Conservation (phyloP, 2,113 vertebrate genomes). For the Ptyas mucosa region DNA sequence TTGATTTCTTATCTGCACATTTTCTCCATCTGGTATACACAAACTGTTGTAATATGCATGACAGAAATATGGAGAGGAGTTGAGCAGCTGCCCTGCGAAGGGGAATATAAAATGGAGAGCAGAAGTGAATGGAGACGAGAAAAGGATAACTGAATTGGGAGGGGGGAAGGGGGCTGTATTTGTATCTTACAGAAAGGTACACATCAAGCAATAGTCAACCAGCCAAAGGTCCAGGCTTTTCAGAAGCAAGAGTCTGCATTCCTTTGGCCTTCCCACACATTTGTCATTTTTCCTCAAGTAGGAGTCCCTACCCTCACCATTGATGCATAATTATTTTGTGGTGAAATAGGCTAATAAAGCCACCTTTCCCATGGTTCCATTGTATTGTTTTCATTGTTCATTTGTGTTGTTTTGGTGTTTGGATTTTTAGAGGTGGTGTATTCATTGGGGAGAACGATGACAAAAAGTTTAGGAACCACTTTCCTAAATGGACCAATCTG, state of each 20-base stretch:
- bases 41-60: background rate
- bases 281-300: background rate
- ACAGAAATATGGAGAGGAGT: background rate
- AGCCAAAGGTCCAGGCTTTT: background rate
- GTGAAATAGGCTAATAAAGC: background rate
- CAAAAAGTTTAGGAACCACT: background rate
- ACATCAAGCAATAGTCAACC: background rate
- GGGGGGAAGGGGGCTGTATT: background rate
- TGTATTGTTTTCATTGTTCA: background rate
- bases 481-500: background rate
- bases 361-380: background rate
- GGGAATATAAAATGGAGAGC: background rate
- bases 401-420: background rate
- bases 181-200: background rate
- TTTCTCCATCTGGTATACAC: background rate
- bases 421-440: background rate
- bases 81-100: background rate
- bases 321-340: background rate
- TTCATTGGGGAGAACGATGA: background rate
- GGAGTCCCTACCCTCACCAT: background rate
- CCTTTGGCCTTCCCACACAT: background rate
- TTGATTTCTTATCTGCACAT: background rate
- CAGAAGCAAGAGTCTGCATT: background rate
- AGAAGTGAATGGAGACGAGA: background rate
- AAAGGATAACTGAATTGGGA: background rate